Evolutionary conservation across 2,888 invertebrate species (phyloP), one percentile per base, ranked within the genome.

Genomic region (Pristionchus arcanus): DNA sequence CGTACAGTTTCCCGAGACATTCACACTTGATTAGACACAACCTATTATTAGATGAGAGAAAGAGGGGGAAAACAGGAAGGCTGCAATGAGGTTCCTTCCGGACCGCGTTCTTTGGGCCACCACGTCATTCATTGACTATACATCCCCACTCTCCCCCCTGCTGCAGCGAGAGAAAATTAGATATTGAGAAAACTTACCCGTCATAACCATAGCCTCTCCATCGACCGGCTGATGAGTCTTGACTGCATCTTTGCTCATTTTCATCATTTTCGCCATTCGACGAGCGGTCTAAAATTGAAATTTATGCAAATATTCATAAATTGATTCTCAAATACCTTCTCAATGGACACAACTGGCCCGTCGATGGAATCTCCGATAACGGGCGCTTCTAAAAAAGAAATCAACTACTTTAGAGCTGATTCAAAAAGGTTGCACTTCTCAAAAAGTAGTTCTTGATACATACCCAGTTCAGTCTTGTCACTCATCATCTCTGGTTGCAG

Each of bases 141-240:
- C 63, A 11, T 63, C 63, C n/a, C 1, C 0, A 25, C 25, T 63
- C 25, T 63, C 9, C 63, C n/a, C 16, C 66, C 28, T 28, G 66
- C 66, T 28, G 25, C n/a, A 66, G 66, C 25, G 28, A 66, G 59
- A 49, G 42, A 0, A 59, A 59, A 63, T 63, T 21, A 63, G n/a
- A n/a, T 21, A 34, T 31, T 49, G 28, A 74, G 37, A 53, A 83
- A 34, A 19, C 71, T n/a, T 2, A 74, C 87, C 87, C 21, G 31
- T 55, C 53, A 88, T 74, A n/a, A 55, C 55, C 87, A 92, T 91
- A 53, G 92, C 91, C 21, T 91, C 84, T 90, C 90, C 91, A 86
- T 90, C 89, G 42, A 74, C 68, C 3, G 92, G 91, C 68, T 87
- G 83, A 49, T 91, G 91, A 21, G 91, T 91, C 77, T 90, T 91